These are phyloP conservation scores for Buathra laborator DNA, from an alignment of 2,888 invertebrate species.

Conservation along the genomic window DNA sequence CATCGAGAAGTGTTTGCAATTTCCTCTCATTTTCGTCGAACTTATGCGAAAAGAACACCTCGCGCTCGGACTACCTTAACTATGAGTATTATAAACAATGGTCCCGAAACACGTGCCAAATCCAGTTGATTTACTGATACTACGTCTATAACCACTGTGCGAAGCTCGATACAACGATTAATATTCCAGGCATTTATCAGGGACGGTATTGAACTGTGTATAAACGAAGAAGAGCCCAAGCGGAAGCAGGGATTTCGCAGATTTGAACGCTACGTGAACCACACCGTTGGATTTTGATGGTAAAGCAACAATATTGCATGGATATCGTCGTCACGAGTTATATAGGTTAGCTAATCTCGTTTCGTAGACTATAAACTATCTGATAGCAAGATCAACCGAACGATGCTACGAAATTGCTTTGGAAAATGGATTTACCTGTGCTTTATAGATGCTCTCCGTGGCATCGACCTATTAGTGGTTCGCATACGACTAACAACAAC, in stretches of 20 bases:
- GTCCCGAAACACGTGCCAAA: background rate
- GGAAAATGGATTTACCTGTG: conserved; percentile 56
- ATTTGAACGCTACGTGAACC: conserved; percentile 17
- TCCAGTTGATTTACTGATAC: background rate
- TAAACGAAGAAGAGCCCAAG: conserved; percentile 10
- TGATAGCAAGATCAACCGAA: conserved; percentile 9
- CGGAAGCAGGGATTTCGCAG: conserved; percentile 24
- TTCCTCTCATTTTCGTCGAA: too few species aligned
- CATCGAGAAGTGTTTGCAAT: too few species aligned
- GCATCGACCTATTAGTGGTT: conserved; percentile 11
- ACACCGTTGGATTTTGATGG: background rate
- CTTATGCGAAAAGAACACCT: too few species aligned
- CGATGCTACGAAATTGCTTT: conserved; percentile 53
- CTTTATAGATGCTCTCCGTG: conserved; percentile 14
- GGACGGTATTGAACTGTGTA: conserved; percentile 50
- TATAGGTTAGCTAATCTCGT: conserved; percentile 49
- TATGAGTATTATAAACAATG: background rate
- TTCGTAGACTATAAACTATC: conserved; percentile 50
- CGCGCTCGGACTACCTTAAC: too few species aligned
- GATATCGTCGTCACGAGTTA: conserved; percentile 43
- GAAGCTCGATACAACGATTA: conserved; percentile 49
- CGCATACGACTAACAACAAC: background rate
- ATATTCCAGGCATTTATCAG: conserved; percentile 54
- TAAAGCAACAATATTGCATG: conserved; percentile 48
- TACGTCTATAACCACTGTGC: conserved; percentile 52